phyloP scores from a whole-genome alignment of 2,797 vertebrate species.

The Anisognathus igniventris region DNA sequence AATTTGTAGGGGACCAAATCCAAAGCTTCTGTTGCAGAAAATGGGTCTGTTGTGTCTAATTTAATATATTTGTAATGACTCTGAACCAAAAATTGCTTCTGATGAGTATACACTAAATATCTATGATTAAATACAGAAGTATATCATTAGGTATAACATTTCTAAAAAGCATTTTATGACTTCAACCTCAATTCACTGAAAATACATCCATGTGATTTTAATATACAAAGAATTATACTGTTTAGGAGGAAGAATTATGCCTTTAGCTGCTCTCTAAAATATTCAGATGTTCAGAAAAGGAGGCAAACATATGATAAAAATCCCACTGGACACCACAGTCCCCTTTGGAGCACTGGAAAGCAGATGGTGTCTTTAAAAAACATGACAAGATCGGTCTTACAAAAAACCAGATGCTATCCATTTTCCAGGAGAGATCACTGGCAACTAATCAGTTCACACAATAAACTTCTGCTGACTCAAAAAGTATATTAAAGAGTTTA shows the following conservation, averaged over 20 bases:
- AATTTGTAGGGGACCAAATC: neutral
- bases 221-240: neutral
- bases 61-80: conserved; percentile 15
- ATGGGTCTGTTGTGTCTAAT: neutral
- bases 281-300: conserved; percentile 36
- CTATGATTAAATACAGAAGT: neutral
- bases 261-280: conserved; percentile 33
- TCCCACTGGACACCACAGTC: neutral
- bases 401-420: neutral
- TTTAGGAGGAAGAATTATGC: conserved; percentile 13
- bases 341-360: conserved; percentile 21
- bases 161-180: neutral
- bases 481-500: conserved; percentile 7
- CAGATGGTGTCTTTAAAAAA: conserved; percentile 65
- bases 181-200: neutral
- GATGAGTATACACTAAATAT: neutral
- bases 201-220: neutral
- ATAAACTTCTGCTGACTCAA: conserved; percentile 27
- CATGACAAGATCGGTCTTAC: neutral
- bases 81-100: neutral
- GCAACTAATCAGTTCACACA: neutral
- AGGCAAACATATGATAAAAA: conserved; percentile 39
- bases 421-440: neutral
- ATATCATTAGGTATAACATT: neutral
- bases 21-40: conserved; percentile 3